phyloP scores from a whole-genome alignment of 1,140 invertebrate species.

The Heliothis virescens region DNA sequence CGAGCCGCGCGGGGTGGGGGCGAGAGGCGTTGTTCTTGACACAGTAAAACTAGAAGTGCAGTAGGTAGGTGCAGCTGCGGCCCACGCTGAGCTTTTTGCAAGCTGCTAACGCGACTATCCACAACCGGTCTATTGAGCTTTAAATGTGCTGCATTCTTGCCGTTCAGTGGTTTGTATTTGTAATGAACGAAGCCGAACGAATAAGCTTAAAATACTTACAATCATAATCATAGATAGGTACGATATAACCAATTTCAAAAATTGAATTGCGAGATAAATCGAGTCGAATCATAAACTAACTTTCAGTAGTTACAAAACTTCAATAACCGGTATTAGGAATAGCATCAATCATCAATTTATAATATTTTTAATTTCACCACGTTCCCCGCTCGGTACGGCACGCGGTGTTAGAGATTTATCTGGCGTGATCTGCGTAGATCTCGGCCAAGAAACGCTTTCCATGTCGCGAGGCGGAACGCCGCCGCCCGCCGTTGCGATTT shows the following conservation, averaged over 20 bases:
- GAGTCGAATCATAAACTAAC: neutral
- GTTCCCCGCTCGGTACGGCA: conserved; percentile 55
- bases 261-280: too few species aligned
- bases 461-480: conserved; percentile 68
- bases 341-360: conserved; percentile 12
- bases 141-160: conserved; percentile 60
- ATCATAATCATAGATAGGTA: neutral
- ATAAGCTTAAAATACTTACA: neutral
- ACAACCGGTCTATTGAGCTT: conserved; percentile 64
- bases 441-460: conserved; percentile 69
- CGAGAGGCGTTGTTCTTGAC: conserved; percentile 85
- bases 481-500: conserved; percentile 53
- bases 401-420: conserved; percentile 63
- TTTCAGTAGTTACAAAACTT: neutral
- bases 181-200: neutral
- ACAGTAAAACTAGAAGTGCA: conserved; percentile 86
- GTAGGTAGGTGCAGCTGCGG: conserved; percentile 83
- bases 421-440: conserved; percentile 66
- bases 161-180: conserved; percentile 33
- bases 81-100: conserved; percentile 83
- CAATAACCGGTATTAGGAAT: neutral
- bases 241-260: too few species aligned
- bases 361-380: conserved; percentile 62
- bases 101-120: conserved; percentile 70
- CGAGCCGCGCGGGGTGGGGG: conserved; percentile 66